Evolutionary conservation across 1,140 invertebrate genomes (phyloP).

Genomic region (Drosophila bipectinata): DNA sequence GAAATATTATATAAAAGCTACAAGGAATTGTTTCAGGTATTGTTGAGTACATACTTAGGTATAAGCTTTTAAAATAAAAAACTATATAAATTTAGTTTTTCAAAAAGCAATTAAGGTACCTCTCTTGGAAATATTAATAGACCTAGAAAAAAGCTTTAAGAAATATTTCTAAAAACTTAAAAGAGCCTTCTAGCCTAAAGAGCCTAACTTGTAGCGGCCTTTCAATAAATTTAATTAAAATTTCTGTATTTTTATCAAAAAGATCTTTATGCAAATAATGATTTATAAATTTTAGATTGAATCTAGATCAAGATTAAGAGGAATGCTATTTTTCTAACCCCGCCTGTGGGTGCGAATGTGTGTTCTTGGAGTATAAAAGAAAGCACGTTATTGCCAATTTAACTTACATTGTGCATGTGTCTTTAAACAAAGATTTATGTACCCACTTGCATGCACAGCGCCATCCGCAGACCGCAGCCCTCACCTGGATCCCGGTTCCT

Average conservation of each 20-base stretch:
- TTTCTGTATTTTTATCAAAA: too few relatives aligned
- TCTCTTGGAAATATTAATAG: too few relatives aligned
- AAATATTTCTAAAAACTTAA: too few relatives aligned
- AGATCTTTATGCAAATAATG: too few relatives aligned
- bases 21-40: neutral
- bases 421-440: constrained; percentile 82
- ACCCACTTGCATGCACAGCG: constrained; percentile 75
- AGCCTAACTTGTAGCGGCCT: too few relatives aligned
- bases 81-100: too few relatives aligned
- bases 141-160: too few relatives aligned
- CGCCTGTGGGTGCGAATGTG: constrained; percentile 25
- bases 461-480: constrained; percentile 29
- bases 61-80: too few relatives aligned
- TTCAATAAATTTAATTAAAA: too few relatives aligned
- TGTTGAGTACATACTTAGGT: neutral
- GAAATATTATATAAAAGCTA: neutral
- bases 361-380: constrained; percentile 68
- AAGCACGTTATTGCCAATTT: constrained; percentile 81
- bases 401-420: constrained; percentile 81
- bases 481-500: constrained; percentile 1
- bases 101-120: too few relatives aligned
- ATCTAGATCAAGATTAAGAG: neutral
- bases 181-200: too few relatives aligned
- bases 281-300: too few relatives aligned
- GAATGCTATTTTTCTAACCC: constrained; percentile 19